These are phyloP conservation scores for Heliothis virescens DNA, from an alignment of 1,140 invertebrate species.

Conservation along the genomic window DNA sequence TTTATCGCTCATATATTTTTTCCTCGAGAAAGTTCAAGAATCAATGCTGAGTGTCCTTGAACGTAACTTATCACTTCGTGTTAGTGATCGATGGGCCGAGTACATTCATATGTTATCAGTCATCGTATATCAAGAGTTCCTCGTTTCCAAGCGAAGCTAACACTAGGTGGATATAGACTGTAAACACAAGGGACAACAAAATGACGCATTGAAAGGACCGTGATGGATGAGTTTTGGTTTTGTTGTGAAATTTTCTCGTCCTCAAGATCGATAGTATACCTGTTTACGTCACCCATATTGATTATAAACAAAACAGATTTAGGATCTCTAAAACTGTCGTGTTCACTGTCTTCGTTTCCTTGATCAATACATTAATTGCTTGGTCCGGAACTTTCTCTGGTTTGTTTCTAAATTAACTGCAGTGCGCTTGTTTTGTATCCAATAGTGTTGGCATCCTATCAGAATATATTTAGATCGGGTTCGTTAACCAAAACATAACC, in stretches of 20 bases:
- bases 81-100: slow-evolving; percentile 12
- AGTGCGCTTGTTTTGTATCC: slow-evolving; percentile 16
- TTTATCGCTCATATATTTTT: not conserved
- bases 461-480: slow-evolving; percentile 33
- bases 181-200: not conserved
- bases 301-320: no score
- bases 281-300: no score
- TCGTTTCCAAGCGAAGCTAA: not conserved
- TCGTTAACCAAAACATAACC: slow-evolving; percentile 36
- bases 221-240: no score
- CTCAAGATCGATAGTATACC: no score
- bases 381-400: slow-evolving; percentile 16
- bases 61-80: slow-evolving; percentile 2
- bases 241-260: no score
- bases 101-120: slow-evolving; percentile 20
- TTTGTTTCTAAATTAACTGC: slow-evolving; percentile 34
- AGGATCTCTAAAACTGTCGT: not conserved
- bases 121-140: not conserved
- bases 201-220: no score
- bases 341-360: not conserved
- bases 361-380: slow-evolving; percentile 27
- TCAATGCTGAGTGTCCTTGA: not conserved
- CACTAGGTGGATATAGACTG: not conserved
- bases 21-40: not conserved
- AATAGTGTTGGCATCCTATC: slow-evolving; percentile 29